Evolutionary conservation across 2,113 vertebrate genomes (phyloP), one percentile per base, ranked within the genome.

Genomic region (Leptosomus discolor): DNA sequence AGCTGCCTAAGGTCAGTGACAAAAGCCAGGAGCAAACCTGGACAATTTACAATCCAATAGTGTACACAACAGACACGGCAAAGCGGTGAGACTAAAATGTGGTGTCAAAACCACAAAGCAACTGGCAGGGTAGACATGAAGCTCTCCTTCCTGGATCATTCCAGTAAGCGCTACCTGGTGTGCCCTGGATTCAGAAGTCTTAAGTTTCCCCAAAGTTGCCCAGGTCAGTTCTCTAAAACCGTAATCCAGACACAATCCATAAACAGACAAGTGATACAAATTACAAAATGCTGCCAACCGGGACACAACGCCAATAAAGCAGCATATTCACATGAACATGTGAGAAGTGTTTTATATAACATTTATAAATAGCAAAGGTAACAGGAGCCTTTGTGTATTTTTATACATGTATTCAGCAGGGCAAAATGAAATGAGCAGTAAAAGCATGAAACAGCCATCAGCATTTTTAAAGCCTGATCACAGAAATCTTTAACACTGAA

Each of bases 81-180:
- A 34, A 51, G 64, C 3, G 12, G 67, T 22, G 51, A 74, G 53
- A 39, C 56, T 61, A 77, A 88, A 78, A 45, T 5, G 23, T 8
- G 6, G 20, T 68, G 56, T 39, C 48, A 51, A 88, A 87, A 67
- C 32, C 67, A 56, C 36, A n/a, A 61, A 63, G 78, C n/a, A 56
- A 61, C 1, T 54, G 51, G 50, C 12, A 21, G 4, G 15, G 32
- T 20, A 57, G 51, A 41, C 17, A 22, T 15, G 37, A 76, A 48
- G 27, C 32, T 73, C 46, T 65, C 64, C 41, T 36, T 65, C 39
- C 39, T 34, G 12, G 15, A 61, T 19, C 71, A 17, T 19, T 54
- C 46, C 1, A 2, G 13, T 50, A 48, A 48, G 30, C 1, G 2
- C 45, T 41, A 67, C 27, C 41, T 21, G 9, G 24, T 17, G 2